Conservation (phyloP, 1,140 invertebrate species). For the Lepidotrigona ventralis region DNA sequence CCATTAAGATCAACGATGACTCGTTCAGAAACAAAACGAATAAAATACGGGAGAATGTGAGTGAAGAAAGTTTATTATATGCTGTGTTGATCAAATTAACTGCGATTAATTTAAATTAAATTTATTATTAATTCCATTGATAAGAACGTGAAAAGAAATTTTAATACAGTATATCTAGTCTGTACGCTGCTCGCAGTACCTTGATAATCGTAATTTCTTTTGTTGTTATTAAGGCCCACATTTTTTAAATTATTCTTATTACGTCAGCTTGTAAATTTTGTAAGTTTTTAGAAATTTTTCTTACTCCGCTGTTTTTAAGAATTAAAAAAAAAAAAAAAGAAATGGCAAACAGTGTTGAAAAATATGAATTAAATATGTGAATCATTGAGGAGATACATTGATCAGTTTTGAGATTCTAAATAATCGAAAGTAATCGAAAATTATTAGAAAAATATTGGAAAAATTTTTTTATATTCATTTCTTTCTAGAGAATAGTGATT, state of each 20-base stretch:
- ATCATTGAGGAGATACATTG: neutral
- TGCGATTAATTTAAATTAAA: neutral
- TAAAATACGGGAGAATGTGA: constrained; percentile 66
- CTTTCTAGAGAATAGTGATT: no score
- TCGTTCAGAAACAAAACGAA: constrained; percentile 77
- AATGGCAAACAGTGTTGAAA: no score
- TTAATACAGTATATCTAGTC: no score
- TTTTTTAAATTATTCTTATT: neutral
- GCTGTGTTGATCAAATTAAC: neutral
- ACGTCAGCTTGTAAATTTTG: neutral
- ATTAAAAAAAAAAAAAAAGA: no score
- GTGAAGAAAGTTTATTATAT: constrained; percentile 25
- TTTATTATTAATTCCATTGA: no score
- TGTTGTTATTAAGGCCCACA: neutral
- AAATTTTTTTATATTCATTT: no score
- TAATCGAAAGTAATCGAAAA: neutral
- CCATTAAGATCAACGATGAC: constrained; percentile 70
- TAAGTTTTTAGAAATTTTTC: neutral
- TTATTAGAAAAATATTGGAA: no score
- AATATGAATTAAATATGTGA: neutral
- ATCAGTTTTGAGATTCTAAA: neutral
- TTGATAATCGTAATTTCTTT: neutral
- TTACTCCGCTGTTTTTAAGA: no score
- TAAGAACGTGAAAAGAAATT: neutral
- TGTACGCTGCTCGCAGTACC: neutral